Evolutionary conservation across 2,113 vertebrate genomes (phyloP).

Genomic region (Opisthocomus hoazin): DNA sequence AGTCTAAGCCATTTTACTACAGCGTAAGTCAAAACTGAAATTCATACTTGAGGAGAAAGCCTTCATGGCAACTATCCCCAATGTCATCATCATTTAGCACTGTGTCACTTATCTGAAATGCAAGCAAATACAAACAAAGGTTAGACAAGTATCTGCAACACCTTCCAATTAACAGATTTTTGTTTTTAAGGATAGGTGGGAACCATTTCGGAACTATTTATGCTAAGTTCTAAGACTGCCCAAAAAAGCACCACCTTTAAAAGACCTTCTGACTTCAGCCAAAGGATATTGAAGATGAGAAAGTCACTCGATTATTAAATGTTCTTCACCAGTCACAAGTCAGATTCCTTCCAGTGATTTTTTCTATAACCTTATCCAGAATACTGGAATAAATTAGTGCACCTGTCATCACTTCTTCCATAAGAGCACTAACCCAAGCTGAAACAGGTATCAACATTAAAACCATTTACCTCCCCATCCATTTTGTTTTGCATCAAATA

Average conservation of each 20-base stretch:
- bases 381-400: neutral
- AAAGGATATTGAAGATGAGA: neutral
- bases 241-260: neutral
- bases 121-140: constrained; percentile 9
- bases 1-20: neutral
- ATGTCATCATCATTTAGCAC: constrained; percentile 94
- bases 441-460: neutral
- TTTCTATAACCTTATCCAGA: neutral
- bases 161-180: neutral
- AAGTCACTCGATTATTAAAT: neutral
- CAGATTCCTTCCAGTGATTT: neutral
- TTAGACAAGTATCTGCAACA: neutral
- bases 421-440: fast-evolving
- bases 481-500: neutral
- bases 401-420: neutral
- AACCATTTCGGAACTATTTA: neutral
- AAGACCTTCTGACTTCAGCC: neutral
- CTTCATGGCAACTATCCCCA: constrained; percentile 95
- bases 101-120: constrained; percentile 88
- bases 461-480: neutral
- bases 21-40: constrained; percentile 15
- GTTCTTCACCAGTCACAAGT: neutral
- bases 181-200: neutral
- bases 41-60: constrained; percentile 94
- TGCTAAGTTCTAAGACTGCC: neutral